phyloP scores from a whole-genome alignment of 2,888 invertebrate genomes.

The Tetanocera ferruginea region DNA sequence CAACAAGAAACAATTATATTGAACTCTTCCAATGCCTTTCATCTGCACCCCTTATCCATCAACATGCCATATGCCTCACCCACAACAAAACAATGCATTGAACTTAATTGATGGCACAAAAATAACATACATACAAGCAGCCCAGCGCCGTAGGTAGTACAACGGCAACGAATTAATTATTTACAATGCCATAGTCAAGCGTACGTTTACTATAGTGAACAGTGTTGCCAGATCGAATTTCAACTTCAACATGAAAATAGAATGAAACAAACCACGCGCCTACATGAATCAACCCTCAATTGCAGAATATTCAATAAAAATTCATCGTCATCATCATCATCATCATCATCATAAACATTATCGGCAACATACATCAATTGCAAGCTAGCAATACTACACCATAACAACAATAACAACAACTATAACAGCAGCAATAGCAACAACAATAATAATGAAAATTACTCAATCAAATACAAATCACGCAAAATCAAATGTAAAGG shows the following conservation, averaged over 20 bases:
- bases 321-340: conserved; percentile 20
- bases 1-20: background rate
- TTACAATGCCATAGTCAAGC: conserved; percentile 16
- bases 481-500: conserved; percentile 8
- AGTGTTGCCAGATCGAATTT: conserved; percentile 35
- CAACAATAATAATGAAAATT: conserved; percentile 16
- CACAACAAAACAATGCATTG: background rate
- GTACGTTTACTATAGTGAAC: background rate
- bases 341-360: background rate
- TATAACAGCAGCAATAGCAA: conserved; percentile 17
- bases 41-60: background rate
- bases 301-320: conserved; percentile 19
- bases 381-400: background rate
- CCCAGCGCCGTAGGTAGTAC: conserved; percentile 4
- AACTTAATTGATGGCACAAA: conserved; percentile 26
- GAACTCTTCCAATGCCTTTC: background rate
- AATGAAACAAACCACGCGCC: background rate
- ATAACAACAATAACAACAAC: background rate
- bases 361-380: conserved; percentile 5
- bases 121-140: conserved; percentile 29
- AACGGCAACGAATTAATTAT: conserved; percentile 34
- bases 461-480: conserved; percentile 34
- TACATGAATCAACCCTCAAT: background rate
- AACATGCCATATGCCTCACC: background rate
- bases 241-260: background rate